Evolutionary conservation across 1,140 invertebrate species (phyloP).

Genomic region (Apis florea): DNA sequence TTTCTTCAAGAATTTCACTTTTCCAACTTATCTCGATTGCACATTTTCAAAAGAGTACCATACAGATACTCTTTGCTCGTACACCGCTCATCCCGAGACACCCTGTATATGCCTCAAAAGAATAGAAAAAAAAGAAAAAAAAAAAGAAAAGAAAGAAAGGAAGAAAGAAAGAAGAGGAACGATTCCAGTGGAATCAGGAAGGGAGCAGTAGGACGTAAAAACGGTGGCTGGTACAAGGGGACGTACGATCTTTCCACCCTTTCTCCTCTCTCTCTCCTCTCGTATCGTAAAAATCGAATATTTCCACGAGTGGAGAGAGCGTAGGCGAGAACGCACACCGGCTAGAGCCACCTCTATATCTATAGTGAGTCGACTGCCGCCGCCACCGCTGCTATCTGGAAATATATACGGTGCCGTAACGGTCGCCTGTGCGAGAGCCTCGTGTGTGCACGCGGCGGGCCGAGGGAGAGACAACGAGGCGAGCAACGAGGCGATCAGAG

Average conservation of each 20-base stretch:
- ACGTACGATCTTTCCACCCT: slow-evolving; percentile 16
- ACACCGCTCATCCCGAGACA: too few relatives aligned
- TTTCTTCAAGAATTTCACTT: too few relatives aligned
- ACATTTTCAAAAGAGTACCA: too few relatives aligned
- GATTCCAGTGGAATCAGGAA: slow-evolving; percentile 35
- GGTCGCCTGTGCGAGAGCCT: slow-evolving; percentile 65
- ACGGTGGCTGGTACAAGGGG: slow-evolving; percentile 48
- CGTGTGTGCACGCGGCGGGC: slow-evolving; percentile 43
- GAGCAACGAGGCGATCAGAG: not conserved
- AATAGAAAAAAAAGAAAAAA: not conserved
- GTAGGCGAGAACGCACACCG: slow-evolving; percentile 63
- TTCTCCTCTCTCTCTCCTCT: slow-evolving; percentile 55
- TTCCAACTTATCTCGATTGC: too few relatives aligned
- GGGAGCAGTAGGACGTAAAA: slow-evolving; percentile 39
- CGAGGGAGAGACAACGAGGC: slow-evolving; percentile 53
- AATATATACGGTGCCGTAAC: slow-evolving; percentile 75
- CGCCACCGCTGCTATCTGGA: slow-evolving; percentile 63
- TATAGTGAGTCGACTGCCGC: slow-evolving; percentile 69
- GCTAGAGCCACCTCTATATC: slow-evolving; percentile 72
- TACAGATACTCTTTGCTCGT: too few relatives aligned
- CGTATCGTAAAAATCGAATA: slow-evolving; percentile 78
- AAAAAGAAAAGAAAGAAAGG: not conserved
- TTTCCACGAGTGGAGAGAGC: slow-evolving; percentile 62
- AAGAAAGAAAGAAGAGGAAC: not conserved
- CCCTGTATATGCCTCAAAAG: too few relatives aligned